Evolutionary conservation across 2,113 vertebrate species (phyloP).

Genomic region (Pachypanchax playfairii): DNA sequence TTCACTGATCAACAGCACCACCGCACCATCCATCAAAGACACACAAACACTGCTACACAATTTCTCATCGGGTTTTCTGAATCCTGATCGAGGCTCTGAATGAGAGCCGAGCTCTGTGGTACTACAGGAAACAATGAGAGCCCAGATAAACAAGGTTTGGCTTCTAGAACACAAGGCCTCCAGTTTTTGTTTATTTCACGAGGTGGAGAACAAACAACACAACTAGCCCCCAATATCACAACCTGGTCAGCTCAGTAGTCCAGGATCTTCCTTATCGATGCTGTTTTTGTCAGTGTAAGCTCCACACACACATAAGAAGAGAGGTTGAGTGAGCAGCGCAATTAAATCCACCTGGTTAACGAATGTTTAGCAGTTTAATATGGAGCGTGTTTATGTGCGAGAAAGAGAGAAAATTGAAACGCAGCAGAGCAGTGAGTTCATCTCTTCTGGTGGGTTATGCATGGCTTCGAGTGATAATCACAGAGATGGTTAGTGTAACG

Average conservation of each 20-base stretch:
- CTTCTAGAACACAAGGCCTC: slow-evolving; percentile 49
- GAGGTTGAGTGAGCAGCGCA: slow-evolving; percentile 59
- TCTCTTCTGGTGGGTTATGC: slow-evolving; percentile 65
- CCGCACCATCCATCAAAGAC: slow-evolving; percentile 60
- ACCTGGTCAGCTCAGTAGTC: slow-evolving; percentile 61
- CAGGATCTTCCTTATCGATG: slow-evolving; percentile 67
- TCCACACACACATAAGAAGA: slow-evolving; percentile 16
- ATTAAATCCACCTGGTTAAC: slow-evolving; percentile 75
- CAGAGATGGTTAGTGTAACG: slow-evolving; percentile 31
- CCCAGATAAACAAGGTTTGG: slow-evolving; percentile 37
- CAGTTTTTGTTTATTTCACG: slow-evolving; percentile 43
- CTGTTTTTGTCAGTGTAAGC: slow-evolving; percentile 44
- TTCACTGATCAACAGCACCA: slow-evolving; percentile 64
- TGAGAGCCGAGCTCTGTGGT: slow-evolving; percentile 28
- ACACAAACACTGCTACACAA: slow-evolving; percentile 19
- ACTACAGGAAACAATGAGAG: slow-evolving; percentile 54
- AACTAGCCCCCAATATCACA: slow-evolving; percentile 57
- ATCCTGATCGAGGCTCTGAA: slow-evolving; percentile 14
- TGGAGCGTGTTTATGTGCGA: slow-evolving; percentile 40
- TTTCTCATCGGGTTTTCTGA: slow-evolving; percentile 46
- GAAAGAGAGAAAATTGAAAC: slow-evolving; percentile 69
- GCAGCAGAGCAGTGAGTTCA: slow-evolving; percentile 75
- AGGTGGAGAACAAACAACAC: slow-evolving; percentile 55
- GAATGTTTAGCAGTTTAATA: slow-evolving; percentile 75
- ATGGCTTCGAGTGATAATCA: slow-evolving; percentile 50